Percentiles rank a stretch among this genome's conserved stretches.
phyloP scores from a whole-genome alignment of 1,140 invertebrate species.

The Sarcophaga bullata region DNA sequence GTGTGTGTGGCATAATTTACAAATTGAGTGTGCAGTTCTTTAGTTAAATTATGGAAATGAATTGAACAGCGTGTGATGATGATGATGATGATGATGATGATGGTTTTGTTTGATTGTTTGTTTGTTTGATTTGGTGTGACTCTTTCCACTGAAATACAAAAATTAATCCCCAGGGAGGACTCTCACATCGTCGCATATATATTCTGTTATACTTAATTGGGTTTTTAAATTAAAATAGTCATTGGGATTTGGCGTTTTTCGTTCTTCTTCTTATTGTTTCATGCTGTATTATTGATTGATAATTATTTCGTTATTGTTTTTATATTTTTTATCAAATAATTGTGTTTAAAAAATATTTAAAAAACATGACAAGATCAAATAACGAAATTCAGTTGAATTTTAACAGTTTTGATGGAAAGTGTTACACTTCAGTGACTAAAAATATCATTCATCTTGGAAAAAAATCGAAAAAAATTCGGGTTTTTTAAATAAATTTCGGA shows the following conservation, averaged over 20 bases:
- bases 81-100: neutral
- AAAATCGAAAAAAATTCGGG: neutral
- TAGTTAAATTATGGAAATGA: neutral
- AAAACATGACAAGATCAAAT: constrained; percentile 20
- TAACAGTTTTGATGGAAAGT: constrained; percentile 31
- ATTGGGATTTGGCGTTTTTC: too few species aligned
- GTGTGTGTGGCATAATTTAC: neutral
- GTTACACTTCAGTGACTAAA: constrained; percentile 20
- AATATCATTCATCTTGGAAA: neutral
- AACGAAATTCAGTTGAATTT: constrained; percentile 12
- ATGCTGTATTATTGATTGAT: neutral
- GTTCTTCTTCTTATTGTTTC: neutral
- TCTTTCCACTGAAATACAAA: neutral
- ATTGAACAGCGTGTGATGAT: neutral
- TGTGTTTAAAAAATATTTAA: neutral
- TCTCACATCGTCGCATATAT: neutral
- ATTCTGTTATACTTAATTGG: neutral
- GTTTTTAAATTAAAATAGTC: too few species aligned
- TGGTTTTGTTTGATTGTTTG: neutral
- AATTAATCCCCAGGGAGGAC: constrained; percentile 12
- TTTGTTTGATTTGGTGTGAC: neutral
- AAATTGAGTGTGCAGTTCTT: too few species aligned
- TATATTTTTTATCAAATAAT: neutral
- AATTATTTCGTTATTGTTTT: neutral
- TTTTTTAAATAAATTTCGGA: constrained; percentile 20